phyloP scores from a whole-genome alignment of 92 coral and sea anemone genomes.

The Porites divaricata region DNA sequence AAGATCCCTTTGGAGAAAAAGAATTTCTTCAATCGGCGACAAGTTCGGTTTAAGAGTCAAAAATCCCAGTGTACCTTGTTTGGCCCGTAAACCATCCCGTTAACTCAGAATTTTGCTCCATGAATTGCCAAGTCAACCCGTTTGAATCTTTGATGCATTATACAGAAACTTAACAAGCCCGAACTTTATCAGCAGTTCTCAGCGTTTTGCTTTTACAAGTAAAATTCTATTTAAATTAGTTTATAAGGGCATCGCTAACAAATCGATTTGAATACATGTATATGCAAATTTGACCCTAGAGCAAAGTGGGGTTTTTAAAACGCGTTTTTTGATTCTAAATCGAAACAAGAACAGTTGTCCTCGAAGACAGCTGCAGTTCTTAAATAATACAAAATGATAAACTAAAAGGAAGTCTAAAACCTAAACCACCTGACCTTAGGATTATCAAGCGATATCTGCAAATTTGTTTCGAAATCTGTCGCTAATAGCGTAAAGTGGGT shows the following conservation, averaged over 20 bases:
- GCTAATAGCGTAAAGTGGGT: conserved; percentile 46
- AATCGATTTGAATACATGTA: neutral
- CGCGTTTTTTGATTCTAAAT: neutral
- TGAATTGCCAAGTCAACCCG: too few relatives aligned
- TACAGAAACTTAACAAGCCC: too few relatives aligned
- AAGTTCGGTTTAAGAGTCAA: too few relatives aligned
- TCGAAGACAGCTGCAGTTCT: conserved; percentile 6
- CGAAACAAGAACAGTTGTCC: neutral
- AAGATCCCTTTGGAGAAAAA: neutral
- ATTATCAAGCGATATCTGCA: conserved; percentile 28
- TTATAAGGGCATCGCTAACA: neutral
- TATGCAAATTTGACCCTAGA: conserved; percentile 1
- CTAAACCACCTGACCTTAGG: conserved; percentile 32
- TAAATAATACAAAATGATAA: neutral
- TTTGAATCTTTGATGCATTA: too few relatives aligned
- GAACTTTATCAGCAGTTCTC: too few relatives aligned
- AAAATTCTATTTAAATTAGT: neutral
- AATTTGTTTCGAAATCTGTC: conserved; percentile 35
- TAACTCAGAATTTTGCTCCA: too few relatives aligned
- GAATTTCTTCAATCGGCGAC: too few relatives aligned
- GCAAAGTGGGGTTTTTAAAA: conserved; percentile 4
- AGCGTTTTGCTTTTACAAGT: neutral
- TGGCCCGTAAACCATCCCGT: too few relatives aligned
- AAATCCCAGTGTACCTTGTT: too few relatives aligned
- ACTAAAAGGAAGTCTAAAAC: conserved; percentile 30